Conservation (phyloP, 2,113 vertebrate species). For the Andinoacara biseriatus region DNA sequence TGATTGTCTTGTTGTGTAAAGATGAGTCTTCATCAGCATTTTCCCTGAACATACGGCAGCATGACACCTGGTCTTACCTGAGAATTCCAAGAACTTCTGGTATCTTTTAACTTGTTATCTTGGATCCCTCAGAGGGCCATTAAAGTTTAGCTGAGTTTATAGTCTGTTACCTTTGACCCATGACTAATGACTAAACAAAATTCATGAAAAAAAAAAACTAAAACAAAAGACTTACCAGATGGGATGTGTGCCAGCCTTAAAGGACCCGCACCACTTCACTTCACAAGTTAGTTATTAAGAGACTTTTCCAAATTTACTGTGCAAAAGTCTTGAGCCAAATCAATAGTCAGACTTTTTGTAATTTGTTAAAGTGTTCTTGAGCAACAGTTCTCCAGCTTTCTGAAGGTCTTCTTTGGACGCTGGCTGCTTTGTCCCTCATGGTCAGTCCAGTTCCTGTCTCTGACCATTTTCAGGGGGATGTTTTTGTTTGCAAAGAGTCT, state of each 20-base stretch:
- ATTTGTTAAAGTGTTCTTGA: too few relatives aligned
- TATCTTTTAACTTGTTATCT: slow-evolving; percentile 48
- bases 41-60: neutral
- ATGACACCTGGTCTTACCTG: too few relatives aligned
- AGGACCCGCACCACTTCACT: neutral
- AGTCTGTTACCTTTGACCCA: neutral
- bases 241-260: neutral
- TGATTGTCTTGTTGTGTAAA: neutral
- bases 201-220: neutral
- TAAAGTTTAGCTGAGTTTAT: slow-evolving; percentile 19
- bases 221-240: neutral
- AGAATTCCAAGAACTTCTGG: neutral
- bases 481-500: too few relatives aligned
- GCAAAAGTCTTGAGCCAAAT: neutral
- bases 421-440: too few relatives aligned
- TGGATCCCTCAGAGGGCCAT: neutral
- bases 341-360: too few relatives aligned
- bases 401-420: too few relatives aligned
- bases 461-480: too few relatives aligned
- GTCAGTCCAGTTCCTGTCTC: too few relatives aligned
- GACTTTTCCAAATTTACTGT: neutral
- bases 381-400: too few relatives aligned
- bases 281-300: neutral
- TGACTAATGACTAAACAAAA: neutral
- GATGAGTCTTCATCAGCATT: neutral